A percentile compares a stretch with the other conserved stretches of the same genome.
These are phyloP conservation scores for Charaxes varanes DNA, from an alignment of 1,140 invertebrate species.

Conservation along the genomic window DNA sequence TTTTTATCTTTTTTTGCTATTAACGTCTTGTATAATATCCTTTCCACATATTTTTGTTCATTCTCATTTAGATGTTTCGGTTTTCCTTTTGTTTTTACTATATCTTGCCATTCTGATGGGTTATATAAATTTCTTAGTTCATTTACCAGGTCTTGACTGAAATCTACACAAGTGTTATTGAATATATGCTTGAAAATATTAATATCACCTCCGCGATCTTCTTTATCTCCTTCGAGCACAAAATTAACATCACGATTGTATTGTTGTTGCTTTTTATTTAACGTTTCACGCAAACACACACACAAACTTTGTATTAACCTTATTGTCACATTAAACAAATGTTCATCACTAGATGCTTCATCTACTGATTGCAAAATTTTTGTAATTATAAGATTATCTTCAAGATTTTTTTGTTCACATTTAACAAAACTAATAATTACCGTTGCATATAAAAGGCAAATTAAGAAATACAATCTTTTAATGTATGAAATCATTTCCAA, in stretches of 20 bases:
- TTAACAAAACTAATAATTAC: slow-evolving; percentile 1
- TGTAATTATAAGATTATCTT: slow-evolving; percentile 30
- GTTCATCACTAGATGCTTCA: slow-evolving; percentile 34
- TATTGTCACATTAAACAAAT: slow-evolving; percentile 40
- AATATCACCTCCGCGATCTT: slow-evolving; percentile 15
- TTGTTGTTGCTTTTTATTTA: slow-evolving; percentile 27
- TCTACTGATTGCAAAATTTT: slow-evolving; percentile 45
- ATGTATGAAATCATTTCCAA: slow-evolving; percentile 23
- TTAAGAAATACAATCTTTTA: slow-evolving; percentile 7
- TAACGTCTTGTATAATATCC: slow-evolving; percentile 15
- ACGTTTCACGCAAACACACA: slow-evolving; percentile 39
- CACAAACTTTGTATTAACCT: slow-evolving; percentile 49
- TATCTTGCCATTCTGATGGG: too few species aligned
- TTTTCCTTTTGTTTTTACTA: background rate
- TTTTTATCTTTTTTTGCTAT: slow-evolving; percentile 30
- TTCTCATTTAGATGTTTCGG: background rate
- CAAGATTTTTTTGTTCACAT: slow-evolving; percentile 5
- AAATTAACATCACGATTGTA: slow-evolving; percentile 23
- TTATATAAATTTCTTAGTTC: slow-evolving; percentile 22
- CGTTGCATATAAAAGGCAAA: slow-evolving; percentile 4
- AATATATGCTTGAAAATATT: slow-evolving; percentile 43
- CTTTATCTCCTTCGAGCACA: slow-evolving; percentile 10
- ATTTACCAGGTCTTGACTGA: slow-evolving; percentile 19
- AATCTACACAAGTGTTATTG: slow-evolving; percentile 42
- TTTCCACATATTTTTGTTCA: background rate